Conservation (phyloP, 2,113 vertebrate species). For the Sceloporus tristichus region DNA sequence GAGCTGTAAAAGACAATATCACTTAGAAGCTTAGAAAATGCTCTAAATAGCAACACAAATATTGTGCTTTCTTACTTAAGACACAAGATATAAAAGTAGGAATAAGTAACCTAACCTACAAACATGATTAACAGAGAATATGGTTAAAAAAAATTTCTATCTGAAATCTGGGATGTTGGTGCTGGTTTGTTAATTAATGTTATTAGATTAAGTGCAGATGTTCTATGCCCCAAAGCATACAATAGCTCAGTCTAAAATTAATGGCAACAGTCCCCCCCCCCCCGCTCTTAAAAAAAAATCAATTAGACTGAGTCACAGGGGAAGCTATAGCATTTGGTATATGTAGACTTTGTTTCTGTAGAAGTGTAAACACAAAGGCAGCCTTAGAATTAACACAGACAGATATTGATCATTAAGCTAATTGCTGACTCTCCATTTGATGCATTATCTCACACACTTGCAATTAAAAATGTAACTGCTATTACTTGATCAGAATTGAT, state of each 20-base stretch:
- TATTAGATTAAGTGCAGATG: background rate
- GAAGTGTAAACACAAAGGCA: conserved; percentile 5
- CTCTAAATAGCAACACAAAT: no score
- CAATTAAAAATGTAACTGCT: conserved; percentile 12
- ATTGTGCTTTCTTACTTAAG: no score
- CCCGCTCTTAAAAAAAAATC: conserved; percentile 6
- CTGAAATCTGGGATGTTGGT: background rate
- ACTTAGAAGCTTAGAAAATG: no score
- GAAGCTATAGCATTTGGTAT: background rate
- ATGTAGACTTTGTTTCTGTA: background rate
- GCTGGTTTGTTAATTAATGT: background rate
- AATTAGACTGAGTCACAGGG: background rate
- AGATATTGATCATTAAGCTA: background rate
- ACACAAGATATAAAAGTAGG: no score
- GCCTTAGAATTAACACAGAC: background rate
- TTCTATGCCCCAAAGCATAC: background rate
- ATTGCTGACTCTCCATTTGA: background rate
- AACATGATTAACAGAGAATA: no score
- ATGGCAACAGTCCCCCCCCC: background rate
- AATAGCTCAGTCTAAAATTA: conserved; percentile 19
- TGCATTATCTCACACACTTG: background rate
- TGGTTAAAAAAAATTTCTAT: no score
- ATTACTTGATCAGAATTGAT: background rate
- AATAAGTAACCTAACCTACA: no score
- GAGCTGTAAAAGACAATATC: no score